These are phyloP conservation scores for Harpagifer antarcticus DNA, from an alignment of 2,797 vertebrate species.

Conservation along the genomic window DNA sequence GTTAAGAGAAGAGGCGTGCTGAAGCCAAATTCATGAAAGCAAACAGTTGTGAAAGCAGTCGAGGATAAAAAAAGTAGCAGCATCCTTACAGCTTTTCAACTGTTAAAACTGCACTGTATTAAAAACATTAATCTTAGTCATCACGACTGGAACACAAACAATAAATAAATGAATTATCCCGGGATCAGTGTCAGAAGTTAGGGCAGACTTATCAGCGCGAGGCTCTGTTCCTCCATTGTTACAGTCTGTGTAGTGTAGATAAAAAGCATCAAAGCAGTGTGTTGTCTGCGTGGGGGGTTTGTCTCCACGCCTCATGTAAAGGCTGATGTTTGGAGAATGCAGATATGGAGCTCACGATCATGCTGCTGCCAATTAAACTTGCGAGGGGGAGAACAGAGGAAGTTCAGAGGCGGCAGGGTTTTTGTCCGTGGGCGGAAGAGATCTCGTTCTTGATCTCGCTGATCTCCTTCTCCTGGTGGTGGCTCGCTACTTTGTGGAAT, in stretches of 20 bases:
- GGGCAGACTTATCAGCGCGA: slow-evolving; percentile 36
- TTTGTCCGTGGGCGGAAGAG: slow-evolving; percentile 78
- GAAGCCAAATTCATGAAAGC: slow-evolving; percentile 55
- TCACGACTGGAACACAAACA: slow-evolving; percentile 36
- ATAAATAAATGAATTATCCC: slow-evolving; percentile 43
- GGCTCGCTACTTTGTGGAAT: slow-evolving; percentile 75
- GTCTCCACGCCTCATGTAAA: slow-evolving; percentile 52
- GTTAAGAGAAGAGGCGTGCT: slow-evolving; percentile 51
- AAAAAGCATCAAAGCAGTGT: slow-evolving; percentile 64
- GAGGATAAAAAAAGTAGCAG: slow-evolving; percentile 32
- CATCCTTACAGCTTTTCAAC: slow-evolving; percentile 10
- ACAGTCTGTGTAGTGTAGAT: slow-evolving; percentile 54
- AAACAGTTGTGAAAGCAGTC: slow-evolving; percentile 41
- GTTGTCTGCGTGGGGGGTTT: slow-evolving; percentile 50
- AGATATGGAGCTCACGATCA: slow-evolving; percentile 67
- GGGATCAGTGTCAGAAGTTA: slow-evolving; percentile 53
- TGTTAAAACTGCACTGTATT: slow-evolving; percentile 13
- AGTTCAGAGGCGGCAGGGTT: slow-evolving; percentile 71
- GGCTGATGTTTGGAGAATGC: slow-evolving; percentile 71
- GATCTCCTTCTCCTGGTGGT: slow-evolving; percentile 76
- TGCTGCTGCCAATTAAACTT: slow-evolving; percentile 77
- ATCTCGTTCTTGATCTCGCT: slow-evolving; percentile 76
- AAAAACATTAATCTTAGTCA: slow-evolving; percentile 38
- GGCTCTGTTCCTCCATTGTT: slow-evolving; percentile 41
- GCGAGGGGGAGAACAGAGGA: slow-evolving; percentile 63